Percentiles rank a stretch among this genome's conserved stretches.
These are phyloP conservation scores for Auanema freiburgensis DNA, from an alignment of 2,888 invertebrate genomes.

Conservation along the genomic window DNA sequence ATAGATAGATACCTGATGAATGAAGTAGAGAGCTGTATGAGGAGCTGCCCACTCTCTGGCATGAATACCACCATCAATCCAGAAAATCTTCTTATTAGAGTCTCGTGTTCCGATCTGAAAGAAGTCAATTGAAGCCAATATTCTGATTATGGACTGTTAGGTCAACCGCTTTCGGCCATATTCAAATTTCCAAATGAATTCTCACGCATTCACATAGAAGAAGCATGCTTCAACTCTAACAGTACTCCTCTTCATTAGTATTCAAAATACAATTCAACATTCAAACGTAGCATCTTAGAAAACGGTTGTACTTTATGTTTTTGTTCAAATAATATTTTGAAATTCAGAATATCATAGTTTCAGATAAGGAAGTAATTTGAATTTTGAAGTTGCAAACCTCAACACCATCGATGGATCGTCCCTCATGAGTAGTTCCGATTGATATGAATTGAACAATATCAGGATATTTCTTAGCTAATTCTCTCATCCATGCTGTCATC, in stretches of 20 bases:
- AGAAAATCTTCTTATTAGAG: conserved; percentile 54
- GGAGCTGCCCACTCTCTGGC: conserved; percentile 64
- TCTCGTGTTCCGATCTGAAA: conserved; percentile 54
- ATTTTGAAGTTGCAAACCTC: conserved; percentile 35
- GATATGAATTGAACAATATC: conserved; percentile 19
- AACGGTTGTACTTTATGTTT: too few relatives aligned
- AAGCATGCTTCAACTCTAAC: neutral
- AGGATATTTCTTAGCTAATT: conserved; percentile 39
- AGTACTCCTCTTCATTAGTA: too few relatives aligned
- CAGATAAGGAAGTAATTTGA: too few relatives aligned
- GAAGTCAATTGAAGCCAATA: neutral
- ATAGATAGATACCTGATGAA: conserved; percentile 52
- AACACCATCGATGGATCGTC: conserved; percentile 58
- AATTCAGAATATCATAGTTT: too few relatives aligned
- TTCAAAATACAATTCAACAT: too few relatives aligned
- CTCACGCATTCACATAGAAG: conserved; percentile 10
- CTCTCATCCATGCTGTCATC: conserved; percentile 56
- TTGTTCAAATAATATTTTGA: too few relatives aligned
- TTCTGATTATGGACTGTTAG: too few relatives aligned
- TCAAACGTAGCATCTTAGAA: too few relatives aligned
- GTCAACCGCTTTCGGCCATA: neutral
- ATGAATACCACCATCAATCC: conserved; percentile 64
- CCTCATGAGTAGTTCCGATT: conserved; percentile 28
- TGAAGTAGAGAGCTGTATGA: conserved; percentile 63
- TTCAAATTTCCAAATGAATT: conserved; percentile 19